Percentiles rank a stretch among this genome's conserved stretches.
Evolutionary conservation across 2,113 vertebrate species (phyloP).

Genomic region (Phalacrocorax carbo): DNA sequence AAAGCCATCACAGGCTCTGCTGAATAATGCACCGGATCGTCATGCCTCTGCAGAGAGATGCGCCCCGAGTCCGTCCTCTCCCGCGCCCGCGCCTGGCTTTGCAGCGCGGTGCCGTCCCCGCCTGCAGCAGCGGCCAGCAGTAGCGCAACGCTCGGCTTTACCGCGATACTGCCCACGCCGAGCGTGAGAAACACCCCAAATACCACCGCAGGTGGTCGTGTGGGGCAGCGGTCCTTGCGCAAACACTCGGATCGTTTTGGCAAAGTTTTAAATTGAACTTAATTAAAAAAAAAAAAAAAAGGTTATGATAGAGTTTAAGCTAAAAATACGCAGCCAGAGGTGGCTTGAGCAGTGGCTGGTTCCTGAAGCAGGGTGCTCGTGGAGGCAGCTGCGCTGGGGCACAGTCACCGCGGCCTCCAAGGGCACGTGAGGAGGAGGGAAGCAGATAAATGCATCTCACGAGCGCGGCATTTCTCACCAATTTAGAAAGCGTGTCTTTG

Average conservation of each 20-base stretch:
- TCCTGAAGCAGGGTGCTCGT: neutral
- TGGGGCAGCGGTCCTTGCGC: neutral
- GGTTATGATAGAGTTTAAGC: neutral
- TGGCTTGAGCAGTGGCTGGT: accelerated
- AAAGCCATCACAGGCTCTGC: slow-evolving; percentile 5
- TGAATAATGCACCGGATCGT: neutral
- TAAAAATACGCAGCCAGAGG: neutral
- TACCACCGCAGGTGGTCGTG: accelerated
- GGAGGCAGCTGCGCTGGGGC: neutral
- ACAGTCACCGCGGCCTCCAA: accelerated
- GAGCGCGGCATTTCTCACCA: accelerated
- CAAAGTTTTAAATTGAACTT: neutral
- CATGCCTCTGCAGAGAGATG: neutral
- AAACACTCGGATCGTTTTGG: too few species aligned
- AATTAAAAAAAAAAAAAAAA: neutral
- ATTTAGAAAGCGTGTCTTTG: accelerated
- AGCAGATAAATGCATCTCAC: neutral
- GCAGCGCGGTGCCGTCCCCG: accelerated
- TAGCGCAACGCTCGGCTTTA: neutral
- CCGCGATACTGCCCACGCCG: accelerated
- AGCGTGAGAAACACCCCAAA: accelerated
- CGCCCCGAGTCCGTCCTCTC: neutral
- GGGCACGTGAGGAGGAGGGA: accelerated
- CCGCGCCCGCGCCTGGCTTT: accelerated
- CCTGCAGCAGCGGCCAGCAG: neutral